A percentile compares a stretch with the other conserved stretches of the same genome.
Evolutionary conservation across 2,797 vertebrate genomes (phyloP).

Genomic region (Champsocephalus esox): DNA sequence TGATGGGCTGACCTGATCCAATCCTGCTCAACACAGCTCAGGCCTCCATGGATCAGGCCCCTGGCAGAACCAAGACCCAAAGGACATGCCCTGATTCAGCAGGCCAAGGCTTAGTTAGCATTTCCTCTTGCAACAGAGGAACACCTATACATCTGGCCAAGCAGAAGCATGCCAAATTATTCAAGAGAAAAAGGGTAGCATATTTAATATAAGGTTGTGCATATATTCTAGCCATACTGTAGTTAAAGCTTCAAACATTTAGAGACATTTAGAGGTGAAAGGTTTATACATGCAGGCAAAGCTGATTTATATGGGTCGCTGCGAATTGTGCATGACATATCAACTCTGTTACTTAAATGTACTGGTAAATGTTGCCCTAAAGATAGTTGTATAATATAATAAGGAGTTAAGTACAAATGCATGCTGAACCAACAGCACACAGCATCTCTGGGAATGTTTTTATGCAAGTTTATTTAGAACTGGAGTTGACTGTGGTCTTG

Average conservation of each 20-base stretch:
- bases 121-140: constrained; percentile 24
- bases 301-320: neutral
- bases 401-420: constrained; percentile 27
- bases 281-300: neutral
- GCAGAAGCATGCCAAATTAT: constrained; percentile 6
- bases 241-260: neutral
- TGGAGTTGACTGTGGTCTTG: constrained; percentile 38
- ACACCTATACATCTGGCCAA: constrained; percentile 7
- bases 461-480: constrained; percentile 45
- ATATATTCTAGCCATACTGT: neutral
- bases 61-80: constrained; percentile 50
- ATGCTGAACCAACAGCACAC: constrained; percentile 30
- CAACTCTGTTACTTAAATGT: neutral
- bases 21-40: constrained; percentile 34
- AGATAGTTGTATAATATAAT: neutral
- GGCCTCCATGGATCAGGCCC: constrained; percentile 34
- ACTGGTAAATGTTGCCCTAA: neutral
- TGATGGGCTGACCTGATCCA: constrained; percentile 68
- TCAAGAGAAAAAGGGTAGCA: neutral
- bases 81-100: constrained; percentile 48
- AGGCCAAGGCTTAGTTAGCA: constrained; percentile 60
- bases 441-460: constrained; percentile 38
- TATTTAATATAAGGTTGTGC: neutral
- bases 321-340: neutral
- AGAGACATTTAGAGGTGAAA: neutral